phyloP scores from a whole-genome alignment of 2,797 vertebrate genomes.

The Siniperca undulata region DNA sequence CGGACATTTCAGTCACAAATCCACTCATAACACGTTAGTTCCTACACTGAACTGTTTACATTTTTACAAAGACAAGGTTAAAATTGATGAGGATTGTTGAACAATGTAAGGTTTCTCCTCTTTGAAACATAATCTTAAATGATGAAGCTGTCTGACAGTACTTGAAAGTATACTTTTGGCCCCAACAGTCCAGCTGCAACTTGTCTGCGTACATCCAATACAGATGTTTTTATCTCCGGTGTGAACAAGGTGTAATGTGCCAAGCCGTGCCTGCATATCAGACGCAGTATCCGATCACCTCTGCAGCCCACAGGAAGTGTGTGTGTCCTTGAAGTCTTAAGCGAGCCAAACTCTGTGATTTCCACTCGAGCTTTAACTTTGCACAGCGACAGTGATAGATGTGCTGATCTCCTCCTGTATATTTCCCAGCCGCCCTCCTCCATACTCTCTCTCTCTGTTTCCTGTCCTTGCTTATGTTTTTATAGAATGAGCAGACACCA shows the following conservation, averaged over 20 bases:
- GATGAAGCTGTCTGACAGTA: too few relatives aligned
- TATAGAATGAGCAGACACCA: conserved; percentile 40
- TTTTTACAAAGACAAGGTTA: background rate
- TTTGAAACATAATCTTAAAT: background rate
- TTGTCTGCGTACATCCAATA: background rate
- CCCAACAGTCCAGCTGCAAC: background rate
- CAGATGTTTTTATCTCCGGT: conserved; percentile 13
- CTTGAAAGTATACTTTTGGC: background rate
- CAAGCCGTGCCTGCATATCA: conserved; percentile 6
- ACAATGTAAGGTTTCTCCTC: background rate
- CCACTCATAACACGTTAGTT: background rate
- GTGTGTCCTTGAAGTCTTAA: conserved; percentile 77
- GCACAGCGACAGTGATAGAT: conserved; percentile 77
- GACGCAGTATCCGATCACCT: background rate
- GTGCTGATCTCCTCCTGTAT: conserved; percentile 66
- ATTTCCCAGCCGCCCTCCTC: conserved; percentile 39
- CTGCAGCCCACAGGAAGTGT: conserved; percentile 15
- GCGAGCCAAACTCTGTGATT: conserved; percentile 63
- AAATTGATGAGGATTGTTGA: background rate
- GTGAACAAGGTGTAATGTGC: conserved; percentile 13
- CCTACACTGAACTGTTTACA: background rate
- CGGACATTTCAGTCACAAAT: background rate
- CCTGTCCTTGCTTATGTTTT: conserved; percentile 23
- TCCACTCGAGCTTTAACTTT: conserved; percentile 67
- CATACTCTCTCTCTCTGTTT: background rate